phyloP scores from a whole-genome alignment of 2,113 vertebrate genomes.

The Hyaena hyaena region DNA sequence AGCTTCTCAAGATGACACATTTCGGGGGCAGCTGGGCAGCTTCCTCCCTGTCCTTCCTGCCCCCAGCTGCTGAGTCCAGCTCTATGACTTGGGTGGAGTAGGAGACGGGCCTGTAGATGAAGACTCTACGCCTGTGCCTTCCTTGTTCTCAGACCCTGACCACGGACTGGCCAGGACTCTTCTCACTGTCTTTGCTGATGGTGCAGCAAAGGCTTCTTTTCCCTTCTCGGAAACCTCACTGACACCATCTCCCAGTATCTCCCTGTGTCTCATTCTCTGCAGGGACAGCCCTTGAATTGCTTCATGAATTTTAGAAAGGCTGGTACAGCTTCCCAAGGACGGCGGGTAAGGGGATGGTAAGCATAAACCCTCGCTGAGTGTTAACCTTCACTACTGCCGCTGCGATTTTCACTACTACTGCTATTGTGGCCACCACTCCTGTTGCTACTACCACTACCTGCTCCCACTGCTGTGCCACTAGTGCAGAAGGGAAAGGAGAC shows the following conservation, averaged over 20 bases:
- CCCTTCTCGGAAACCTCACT: not conserved
- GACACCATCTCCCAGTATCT: not conserved
- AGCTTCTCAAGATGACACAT: not conserved
- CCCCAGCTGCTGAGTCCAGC: not conserved
- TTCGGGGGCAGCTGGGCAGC: not conserved
- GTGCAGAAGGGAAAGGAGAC: not conserved
- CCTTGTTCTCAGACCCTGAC: not conserved
- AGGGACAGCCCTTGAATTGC: not conserved
- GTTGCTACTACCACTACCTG: too few relatives aligned
- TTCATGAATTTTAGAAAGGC: not conserved
- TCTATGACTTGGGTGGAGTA: not conserved
- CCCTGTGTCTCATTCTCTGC: not conserved
- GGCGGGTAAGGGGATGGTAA: not conserved
- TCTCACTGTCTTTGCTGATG: not conserved
- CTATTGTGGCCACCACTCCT: not conserved
- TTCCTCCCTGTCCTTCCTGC: slow-evolving; percentile 50
- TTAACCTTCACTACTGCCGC: not conserved
- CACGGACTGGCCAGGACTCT: not conserved
- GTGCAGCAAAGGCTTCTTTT: not conserved
- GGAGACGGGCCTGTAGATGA: not conserved
- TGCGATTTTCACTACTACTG: not conserved
- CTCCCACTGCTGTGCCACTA: not conserved
- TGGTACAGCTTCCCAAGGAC: not conserved
- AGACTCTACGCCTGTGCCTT: not conserved
- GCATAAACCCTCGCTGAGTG: not conserved